phyloP scores from a whole-genome alignment of 1,140 invertebrate genomes.

The Octopus bimaculoides region DNA sequence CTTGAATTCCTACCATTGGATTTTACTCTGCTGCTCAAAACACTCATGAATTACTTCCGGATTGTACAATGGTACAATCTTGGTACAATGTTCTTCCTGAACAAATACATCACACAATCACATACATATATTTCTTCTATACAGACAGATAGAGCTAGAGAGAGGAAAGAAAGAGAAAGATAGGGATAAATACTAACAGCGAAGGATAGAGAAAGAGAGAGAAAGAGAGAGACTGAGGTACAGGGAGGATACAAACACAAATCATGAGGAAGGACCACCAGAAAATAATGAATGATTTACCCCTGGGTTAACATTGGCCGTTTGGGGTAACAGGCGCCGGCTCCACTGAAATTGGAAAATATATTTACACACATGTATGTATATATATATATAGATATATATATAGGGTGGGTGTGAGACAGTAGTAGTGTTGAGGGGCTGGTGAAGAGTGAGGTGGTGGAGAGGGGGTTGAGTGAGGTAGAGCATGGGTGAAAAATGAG shows the following conservation, averaged over 20 bases:
- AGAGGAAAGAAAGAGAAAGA: conserved; percentile 6
- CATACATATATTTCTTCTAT: too few relatives aligned
- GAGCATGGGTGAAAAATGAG: too few relatives aligned
- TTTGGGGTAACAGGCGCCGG: neutral
- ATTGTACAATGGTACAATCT: too few relatives aligned
- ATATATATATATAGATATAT: conserved; percentile 1
- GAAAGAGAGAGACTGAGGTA: neutral
- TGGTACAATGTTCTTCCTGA: too few relatives aligned
- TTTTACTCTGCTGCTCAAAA: too few relatives aligned
- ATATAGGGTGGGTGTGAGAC: neutral
- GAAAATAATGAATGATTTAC: neutral
- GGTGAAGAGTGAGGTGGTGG: neutral
- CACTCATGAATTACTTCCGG: too few relatives aligned
- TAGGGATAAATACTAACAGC: neutral
- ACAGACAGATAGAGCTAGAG: neutral
- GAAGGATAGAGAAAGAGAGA: neutral
- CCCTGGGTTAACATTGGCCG: neutral
- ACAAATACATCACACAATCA: too few relatives aligned
- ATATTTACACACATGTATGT: neutral
- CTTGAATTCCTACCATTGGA: too few relatives aligned
- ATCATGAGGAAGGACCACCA: neutral
- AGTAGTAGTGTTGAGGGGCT: neutral
- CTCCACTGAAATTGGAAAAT: neutral
- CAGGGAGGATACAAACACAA: neutral
- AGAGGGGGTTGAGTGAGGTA: too few relatives aligned